A percentile compares a stretch with the other conserved stretches of the same genome.
Conservation (phyloP, 2,888 invertebrate species). For the Tuberolachnus salignus region DNA sequence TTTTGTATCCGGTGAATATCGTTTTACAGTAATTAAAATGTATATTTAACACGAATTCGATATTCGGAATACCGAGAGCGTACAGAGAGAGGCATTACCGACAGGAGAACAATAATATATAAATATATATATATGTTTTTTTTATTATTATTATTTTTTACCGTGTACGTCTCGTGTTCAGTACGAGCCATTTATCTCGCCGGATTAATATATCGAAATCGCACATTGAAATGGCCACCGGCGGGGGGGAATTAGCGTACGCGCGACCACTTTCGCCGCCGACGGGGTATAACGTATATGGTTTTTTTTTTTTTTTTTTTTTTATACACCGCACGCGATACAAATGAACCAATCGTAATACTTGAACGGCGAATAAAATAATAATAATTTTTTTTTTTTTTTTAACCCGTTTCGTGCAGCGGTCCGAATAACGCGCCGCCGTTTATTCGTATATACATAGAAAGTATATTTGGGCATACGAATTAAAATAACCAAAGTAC, state of each 20-base stretch:
- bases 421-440: no score
- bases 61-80: no score
- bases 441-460: background rate
- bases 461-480: slow-evolving; percentile 6
- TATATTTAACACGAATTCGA: no score
- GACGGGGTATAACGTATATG: slow-evolving; percentile 9
- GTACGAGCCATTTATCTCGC: background rate
- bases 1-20: no score
- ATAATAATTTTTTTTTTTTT: background rate
- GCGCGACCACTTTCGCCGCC: slow-evolving; percentile 52
- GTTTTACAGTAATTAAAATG: no score
- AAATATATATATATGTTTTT: background rate
- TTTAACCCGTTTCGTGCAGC: background rate
- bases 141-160: no score
- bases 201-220: background rate
- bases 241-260: background rate
- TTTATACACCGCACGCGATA: background rate
- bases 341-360: background rate
- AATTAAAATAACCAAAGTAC: background rate
- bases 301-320: no score
- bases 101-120: background rate
- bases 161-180: background rate
- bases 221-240: background rate
- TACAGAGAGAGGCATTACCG: no score
- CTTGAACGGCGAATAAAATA: background rate